Evolutionary conservation across 2,888 invertebrate species (phyloP).

Genomic region (Eubasilissa splendida): DNA sequence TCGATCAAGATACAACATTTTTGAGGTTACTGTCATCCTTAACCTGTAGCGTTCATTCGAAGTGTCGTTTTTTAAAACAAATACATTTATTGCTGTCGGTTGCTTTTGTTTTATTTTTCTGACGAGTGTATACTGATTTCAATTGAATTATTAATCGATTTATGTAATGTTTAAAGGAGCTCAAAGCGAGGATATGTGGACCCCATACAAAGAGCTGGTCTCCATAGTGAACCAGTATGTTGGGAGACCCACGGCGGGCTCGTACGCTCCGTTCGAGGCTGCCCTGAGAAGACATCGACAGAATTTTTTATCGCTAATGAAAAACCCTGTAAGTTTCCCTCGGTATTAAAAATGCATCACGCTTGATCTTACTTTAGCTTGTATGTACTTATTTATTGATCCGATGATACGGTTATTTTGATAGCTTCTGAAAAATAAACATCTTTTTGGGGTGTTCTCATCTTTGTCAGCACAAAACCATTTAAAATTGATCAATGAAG

Average conservation of each 20-base stretch:
- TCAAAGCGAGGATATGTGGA: constrained; percentile 85
- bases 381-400: too few relatives aligned
- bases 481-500: too few relatives aligned
- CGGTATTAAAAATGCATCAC: not conserved
- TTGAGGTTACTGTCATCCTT: constrained; percentile 27
- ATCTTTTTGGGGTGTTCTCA: too few relatives aligned
- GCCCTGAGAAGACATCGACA: constrained; percentile 86
- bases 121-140: too few relatives aligned
- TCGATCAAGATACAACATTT: not conserved
- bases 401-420: too few relatives aligned
- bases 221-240: constrained; percentile 77
- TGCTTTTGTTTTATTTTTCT: too few relatives aligned
- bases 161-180: constrained; percentile 63
- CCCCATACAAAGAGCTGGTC: constrained; percentile 85
- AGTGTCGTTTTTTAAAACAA: too few relatives aligned
- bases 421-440: too few relatives aligned
- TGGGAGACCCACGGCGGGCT: constrained; percentile 65
- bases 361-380: not conserved
- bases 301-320: constrained; percentile 87
- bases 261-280: constrained; percentile 81
- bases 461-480: too few relatives aligned
- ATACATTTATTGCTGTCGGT: too few relatives aligned
- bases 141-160: not conserved
- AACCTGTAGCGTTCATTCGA: not conserved
- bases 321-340: constrained; percentile 83